Percentiles rank a stretch among this genome's conserved stretches.
These are phyloP conservation scores for Trachelus troglodyta DNA, from an alignment of 2,888 invertebrate species.

Conservation along the genomic window DNA sequence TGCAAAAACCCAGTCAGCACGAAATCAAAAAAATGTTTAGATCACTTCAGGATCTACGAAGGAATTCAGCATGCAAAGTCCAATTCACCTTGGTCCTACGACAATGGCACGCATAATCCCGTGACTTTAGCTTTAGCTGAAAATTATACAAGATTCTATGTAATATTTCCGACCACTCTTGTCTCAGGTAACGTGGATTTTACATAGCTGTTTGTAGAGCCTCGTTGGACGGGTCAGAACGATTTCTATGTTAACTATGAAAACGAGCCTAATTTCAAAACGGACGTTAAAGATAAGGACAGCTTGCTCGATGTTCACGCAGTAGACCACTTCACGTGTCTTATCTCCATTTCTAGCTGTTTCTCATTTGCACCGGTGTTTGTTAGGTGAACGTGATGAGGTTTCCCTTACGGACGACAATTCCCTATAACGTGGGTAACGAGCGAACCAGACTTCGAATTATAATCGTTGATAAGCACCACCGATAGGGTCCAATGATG, in stretches of 20 bases:
- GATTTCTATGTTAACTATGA: background rate
- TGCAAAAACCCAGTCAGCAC: background rate
- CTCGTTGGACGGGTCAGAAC: background rate
- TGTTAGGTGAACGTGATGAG: background rate
- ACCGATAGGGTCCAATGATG: background rate
- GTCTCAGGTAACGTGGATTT: background rate
- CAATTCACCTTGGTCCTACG: background rate
- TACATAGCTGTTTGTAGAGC: background rate
- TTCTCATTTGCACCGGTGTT: background rate
- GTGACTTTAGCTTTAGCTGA: background rate
- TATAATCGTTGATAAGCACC: background rate
- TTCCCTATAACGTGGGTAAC: background rate
- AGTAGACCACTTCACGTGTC: background rate
- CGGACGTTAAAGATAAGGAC: background rate
- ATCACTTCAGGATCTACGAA: background rate
- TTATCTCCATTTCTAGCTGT: background rate
- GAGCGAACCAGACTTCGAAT: background rate
- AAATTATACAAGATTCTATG: background rate
- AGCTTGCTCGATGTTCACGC: background rate
- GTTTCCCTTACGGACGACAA: background rate
- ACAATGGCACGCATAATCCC: background rate
- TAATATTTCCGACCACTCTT: background rate
- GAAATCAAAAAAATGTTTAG: background rate
- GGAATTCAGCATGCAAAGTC: background rate
- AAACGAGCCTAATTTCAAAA: background rate